Evolutionary conservation across 23 tunicate genomes (phyloP), one percentile per base, ranked within the genome.

Genomic region (Ascidia mentula): DNA sequence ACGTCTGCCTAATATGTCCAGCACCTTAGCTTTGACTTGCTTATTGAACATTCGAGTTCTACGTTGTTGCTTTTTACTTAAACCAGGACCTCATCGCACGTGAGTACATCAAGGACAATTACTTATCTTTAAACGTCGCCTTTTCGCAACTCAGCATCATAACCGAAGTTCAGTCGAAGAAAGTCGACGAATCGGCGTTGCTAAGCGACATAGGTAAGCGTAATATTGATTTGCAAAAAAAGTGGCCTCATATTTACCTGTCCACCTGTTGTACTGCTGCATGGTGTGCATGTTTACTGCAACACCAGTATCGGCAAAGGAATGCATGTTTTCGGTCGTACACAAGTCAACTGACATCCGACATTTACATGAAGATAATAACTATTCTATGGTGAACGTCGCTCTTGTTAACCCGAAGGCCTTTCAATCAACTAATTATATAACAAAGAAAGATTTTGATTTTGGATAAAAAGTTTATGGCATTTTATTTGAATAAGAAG

Each of bases 181-280:
- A 69, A 60, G 32, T 84, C 0, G 88, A 84, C 2, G 88, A 84
- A 65, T 71, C 79, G 17, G 59, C 60, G 38, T 60, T 84, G 37
- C 81, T 84, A 35, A 84, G 88, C 60, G 88, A 84, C 39, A 77
- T 84, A 8, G 88, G 88, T 77, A 61, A 20, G 82, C 40, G 39
- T 26, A 32, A 6, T 6, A 6, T 26, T 6, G 7, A 53, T 53
- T 53, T 3, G 13, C 65, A 9, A 6, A 53, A 53, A 9, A 3
- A 9, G 65, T 28, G 28, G 13, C 4, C 1, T 20, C 22, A 53
- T 26, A 1, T 3, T 3, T 53, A 53, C 22, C 13, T 28, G 13
- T 28, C 65, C 65, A 53, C 65, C 24, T 9, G 13, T 53, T 53
- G 65, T 53, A 53, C 22, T 53, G 65, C 7, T 15, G 22, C 65